These are phyloP conservation scores for Ctenochaetus hawaiiensis DNA, from an alignment of 2,797 vertebrate genomes.

Conservation along the genomic window DNA sequence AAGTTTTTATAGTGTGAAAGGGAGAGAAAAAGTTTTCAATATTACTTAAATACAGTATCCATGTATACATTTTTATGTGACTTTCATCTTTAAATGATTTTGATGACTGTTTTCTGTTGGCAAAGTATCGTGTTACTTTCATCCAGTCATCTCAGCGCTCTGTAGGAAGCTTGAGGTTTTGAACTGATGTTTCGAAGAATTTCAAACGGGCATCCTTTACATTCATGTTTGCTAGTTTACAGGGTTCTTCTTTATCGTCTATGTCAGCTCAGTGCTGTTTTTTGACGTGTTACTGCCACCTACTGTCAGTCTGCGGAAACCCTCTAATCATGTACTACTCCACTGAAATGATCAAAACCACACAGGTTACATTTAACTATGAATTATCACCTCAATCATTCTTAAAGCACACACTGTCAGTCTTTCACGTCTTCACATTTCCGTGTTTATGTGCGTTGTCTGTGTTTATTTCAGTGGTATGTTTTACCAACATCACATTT, in stretches of 20 bases:
- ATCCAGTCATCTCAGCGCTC: too few relatives aligned
- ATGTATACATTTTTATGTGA: too few relatives aligned
- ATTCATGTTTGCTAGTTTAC: background rate
- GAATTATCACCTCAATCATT: background rate
- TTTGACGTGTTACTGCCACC: conserved; percentile 3
- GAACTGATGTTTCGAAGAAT: background rate
- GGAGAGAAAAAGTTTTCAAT: too few relatives aligned
- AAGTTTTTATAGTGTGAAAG: too few relatives aligned
- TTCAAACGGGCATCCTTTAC: background rate
- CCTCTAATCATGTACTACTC: background rate
- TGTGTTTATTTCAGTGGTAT: background rate
- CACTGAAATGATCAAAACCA: too few relatives aligned
- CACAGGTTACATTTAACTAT: background rate
- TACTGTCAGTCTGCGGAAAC: background rate
- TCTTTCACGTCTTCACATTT: background rate
- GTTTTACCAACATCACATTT: background rate
- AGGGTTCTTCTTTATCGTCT: background rate
- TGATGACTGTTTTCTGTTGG: too few relatives aligned
- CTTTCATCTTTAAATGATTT: too few relatives aligned
- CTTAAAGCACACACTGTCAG: background rate
- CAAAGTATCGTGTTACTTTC: too few relatives aligned
- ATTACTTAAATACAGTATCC: too few relatives aligned
- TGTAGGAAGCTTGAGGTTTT: too few relatives aligned
- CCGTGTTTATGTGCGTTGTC: background rate
- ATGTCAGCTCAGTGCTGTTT: background rate